Evolutionary conservation across 2,797 vertebrate genomes (phyloP).

Genomic region (Amblyraja radiata): DNA sequence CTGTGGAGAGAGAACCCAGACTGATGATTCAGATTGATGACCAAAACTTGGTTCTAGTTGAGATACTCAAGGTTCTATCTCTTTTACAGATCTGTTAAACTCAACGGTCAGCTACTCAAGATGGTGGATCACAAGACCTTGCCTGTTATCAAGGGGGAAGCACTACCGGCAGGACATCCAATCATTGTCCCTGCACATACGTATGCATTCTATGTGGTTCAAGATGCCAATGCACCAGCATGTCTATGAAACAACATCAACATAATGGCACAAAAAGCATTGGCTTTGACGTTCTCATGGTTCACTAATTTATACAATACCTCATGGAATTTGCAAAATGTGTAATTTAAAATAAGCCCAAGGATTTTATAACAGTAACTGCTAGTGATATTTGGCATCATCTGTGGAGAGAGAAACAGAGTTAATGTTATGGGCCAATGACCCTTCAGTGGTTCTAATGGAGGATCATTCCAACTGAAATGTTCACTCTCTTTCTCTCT

Average conservation of each 20-base stretch:
- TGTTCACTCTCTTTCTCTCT: no score
- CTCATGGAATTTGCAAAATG: not conserved
- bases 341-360: not conserved
- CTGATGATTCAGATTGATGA: no score
- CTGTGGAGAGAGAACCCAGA: no score
- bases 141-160: conserved; percentile 60
- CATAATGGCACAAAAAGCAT: not conserved
- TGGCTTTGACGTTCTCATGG: not conserved
- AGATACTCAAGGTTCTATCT: not conserved
- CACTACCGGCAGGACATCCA: conserved; percentile 52
- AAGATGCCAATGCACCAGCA: conserved; percentile 59
- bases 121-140: conserved; percentile 76
- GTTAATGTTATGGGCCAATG: no score
- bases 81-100: conserved; percentile 62
- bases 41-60: no score
- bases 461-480: no score
- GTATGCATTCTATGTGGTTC: conserved; percentile 78
- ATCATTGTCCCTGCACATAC: conserved; percentile 74
- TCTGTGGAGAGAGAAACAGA: no score
- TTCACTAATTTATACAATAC: not conserved
- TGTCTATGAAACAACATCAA: conserved; percentile 56
- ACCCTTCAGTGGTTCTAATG: no score
- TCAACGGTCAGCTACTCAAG: conserved; percentile 69
- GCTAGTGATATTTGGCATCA: no score
- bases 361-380: not conserved